Conservation (phyloP, 2,888 invertebrate species). For the Cheilosia soror region DNA sequence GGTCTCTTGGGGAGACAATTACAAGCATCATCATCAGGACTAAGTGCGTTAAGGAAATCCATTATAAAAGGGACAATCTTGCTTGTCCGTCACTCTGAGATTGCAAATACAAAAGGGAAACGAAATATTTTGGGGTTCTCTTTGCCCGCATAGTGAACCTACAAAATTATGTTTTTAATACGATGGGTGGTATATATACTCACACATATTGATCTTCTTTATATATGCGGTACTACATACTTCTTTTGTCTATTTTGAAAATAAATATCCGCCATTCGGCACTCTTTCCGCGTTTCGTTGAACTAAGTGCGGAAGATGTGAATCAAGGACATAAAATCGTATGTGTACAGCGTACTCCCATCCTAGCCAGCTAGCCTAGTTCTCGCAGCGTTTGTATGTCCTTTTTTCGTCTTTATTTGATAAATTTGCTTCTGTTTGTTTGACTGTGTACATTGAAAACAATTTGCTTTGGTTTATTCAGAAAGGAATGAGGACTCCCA, state of each 20-base stretch:
- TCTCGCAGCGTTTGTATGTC: slow-evolving; percentile 26
- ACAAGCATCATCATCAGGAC: slow-evolving; percentile 5
- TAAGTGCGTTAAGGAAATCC: slow-evolving; percentile 22
- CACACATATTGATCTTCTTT: slow-evolving; percentile 14
- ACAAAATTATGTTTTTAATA: background rate
- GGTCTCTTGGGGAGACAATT: slow-evolving; percentile 2
- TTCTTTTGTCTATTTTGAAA: slow-evolving; percentile 40
- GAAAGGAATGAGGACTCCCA: background rate
- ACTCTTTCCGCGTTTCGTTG: background rate
- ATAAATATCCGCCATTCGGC: slow-evolving; percentile 44
- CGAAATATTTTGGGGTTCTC: background rate
- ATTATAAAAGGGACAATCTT: slow-evolving; percentile 10
- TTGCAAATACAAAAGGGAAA: background rate
- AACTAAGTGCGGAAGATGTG: slow-evolving; percentile 27
- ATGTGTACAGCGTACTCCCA: slow-evolving; percentile 33
- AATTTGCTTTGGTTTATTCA: slow-evolving; percentile 42
- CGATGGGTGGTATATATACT: background rate
- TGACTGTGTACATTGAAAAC: slow-evolving; percentile 54
- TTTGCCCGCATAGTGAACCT: too few relatives aligned
- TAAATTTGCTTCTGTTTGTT: slow-evolving; percentile 63
- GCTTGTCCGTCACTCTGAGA: background rate
- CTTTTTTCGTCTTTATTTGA: slow-evolving; percentile 67
- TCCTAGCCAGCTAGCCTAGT: slow-evolving; percentile 39
- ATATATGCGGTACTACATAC: slow-evolving; percentile 30
- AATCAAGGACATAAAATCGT: slow-evolving; percentile 58